Percentiles rank a stretch among this genome's conserved stretches.
phyloP scores from a whole-genome alignment of 2,113 vertebrate genomes.

The Coptodon rendalli region DNA sequence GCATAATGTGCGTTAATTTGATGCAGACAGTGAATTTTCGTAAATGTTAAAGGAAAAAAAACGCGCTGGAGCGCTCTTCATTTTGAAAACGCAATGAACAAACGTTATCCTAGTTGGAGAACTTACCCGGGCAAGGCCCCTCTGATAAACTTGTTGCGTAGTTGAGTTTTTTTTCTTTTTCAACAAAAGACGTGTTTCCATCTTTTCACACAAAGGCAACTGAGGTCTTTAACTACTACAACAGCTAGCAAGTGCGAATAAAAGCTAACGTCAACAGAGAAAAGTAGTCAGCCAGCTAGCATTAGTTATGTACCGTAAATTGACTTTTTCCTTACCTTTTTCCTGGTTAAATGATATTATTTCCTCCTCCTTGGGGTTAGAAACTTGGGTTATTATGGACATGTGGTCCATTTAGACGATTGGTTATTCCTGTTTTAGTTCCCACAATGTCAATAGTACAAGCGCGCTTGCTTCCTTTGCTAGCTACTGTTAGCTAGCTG shows the following conservation, averaged over 20 bases:
- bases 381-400: constrained; percentile 98
- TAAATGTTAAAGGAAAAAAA: not conserved
- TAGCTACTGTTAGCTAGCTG: constrained; percentile 47
- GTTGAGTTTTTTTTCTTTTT: not conserved
- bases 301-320: not conserved
- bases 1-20: not conserved
- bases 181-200: not conserved
- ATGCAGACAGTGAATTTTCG: not conserved
- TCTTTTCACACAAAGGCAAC: not conserved
- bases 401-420: constrained; percentile 95
- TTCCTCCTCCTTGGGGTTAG: constrained; percentile 98
- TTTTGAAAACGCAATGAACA: not conserved
- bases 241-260: constrained; percentile 8
- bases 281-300: constrained; percentile 39
- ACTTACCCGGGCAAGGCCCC: not conserved
- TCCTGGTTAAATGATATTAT: constrained; percentile 84
- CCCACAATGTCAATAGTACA: constrained; percentile 29
- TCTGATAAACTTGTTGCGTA: constrained; percentile 23
- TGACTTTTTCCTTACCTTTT: constrained; percentile 82
- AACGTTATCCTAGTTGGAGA: not conserved
- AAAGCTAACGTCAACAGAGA: constrained; percentile 13
- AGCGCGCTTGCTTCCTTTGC: constrained; percentile 39
- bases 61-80: not conserved
- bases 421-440: constrained; percentile 49
- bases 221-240: not conserved